Percentiles rank a stretch among this genome's conserved stretches.
Evolutionary conservation across 2,113 vertebrate genomes (phyloP).

Genomic region (Charadrius vociferus): DNA sequence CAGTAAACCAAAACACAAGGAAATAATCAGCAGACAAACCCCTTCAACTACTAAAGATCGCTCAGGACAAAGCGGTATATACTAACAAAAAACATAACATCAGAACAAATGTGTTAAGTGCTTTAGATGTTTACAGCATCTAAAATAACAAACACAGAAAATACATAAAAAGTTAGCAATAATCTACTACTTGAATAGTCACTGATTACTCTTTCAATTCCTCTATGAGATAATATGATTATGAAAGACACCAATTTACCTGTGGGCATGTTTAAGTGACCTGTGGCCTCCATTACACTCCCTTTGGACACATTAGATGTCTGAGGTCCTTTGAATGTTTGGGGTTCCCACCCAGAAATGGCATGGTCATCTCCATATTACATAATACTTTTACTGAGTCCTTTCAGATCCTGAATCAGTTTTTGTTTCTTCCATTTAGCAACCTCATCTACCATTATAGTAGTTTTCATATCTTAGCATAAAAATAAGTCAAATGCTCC

Average conservation of each 20-base stretch:
- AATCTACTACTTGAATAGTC: neutral
- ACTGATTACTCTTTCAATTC: neutral
- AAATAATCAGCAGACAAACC: neutral
- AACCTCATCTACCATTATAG: neutral
- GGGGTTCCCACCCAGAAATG: neutral
- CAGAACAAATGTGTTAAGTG: neutral
- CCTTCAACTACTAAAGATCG: neutral
- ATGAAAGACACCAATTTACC: neutral
- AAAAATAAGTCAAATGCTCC: neutral
- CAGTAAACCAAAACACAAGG: neutral
- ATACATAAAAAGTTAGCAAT: neutral
- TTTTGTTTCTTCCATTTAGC: neutral
- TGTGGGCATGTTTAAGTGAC: neutral
- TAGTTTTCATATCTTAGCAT: neutral
- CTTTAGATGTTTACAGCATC: neutral
- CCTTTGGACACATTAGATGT: neutral
- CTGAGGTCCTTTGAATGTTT: neutral
- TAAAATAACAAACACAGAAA: neutral
- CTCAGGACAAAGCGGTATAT: neutral
- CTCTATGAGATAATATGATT: neutral
- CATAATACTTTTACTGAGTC: neutral
- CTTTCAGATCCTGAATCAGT: neutral
- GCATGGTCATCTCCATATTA: neutral
- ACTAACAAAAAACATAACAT: neutral
- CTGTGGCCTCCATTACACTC: neutral